Base-by-base conservation (phyloP, 2,888 invertebrate species). In the Ophion ellenae region DNA sequence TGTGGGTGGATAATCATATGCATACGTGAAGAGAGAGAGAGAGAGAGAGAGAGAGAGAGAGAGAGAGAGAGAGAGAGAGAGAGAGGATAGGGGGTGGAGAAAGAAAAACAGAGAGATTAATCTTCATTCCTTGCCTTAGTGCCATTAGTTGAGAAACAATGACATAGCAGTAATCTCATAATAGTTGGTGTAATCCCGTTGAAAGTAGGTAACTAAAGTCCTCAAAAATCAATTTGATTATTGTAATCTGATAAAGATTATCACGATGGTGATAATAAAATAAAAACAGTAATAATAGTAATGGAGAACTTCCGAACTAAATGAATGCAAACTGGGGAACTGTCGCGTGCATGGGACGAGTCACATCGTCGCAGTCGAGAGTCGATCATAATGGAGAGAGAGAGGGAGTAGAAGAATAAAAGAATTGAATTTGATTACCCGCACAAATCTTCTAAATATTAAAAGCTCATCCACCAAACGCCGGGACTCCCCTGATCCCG, bases 391-490 rank as follows among this genome's bases (percentile, higher is more conserved):
- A 40, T 40, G 40, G 40, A 7, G 69, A 70, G 40, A 77, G 64
- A 63, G 53, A 53, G 40, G 66, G 45, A 80, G 67, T 78, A 32
- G 70, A 73, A 47, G 78, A 71, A 74, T 53, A 67, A 11, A 36
- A 59, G 75, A 63, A 79, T 79, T 45, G 40, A 32, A 45, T 81
- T 76, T 57, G 53, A 28, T 53, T 67, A 71, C 79, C 70, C 75
- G 66, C 20, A 11, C 63, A 17, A 53, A 76, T 57, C 53, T 77
- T 71, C 79, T 76, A 73, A 80, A 85, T 57, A 73, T 79, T 61
- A 83, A 79, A 66, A 84, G 74, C 69, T 69, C 63, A 69, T 36
- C n/a, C 71, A 61, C 76, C 61, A 61, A 81, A 59, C 64, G 75
- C 67, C 78, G 45, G 28, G 36, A 40, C n/a, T 28, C 28, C n/a